phyloP scores from a whole-genome alignment of 64 coral and sea anemone species.

The Pocillopora damicornis region DNA sequence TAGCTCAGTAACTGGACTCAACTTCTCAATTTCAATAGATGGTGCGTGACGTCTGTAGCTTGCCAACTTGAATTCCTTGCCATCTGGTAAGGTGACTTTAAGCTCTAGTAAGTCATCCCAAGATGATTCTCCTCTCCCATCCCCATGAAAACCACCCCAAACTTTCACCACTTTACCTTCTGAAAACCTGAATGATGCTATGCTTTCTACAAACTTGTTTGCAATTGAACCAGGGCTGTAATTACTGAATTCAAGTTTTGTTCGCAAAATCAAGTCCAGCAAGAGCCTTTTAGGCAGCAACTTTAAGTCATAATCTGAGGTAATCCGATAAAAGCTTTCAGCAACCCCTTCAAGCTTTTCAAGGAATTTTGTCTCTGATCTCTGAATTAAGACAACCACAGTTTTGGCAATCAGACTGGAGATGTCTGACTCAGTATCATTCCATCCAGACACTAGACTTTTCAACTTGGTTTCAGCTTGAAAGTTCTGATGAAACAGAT shows the following conservation, averaged over 20 bases:
- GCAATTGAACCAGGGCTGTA: background rate
- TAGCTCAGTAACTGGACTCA: slow-evolving; percentile 45
- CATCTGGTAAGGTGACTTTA: slow-evolving; percentile 43
- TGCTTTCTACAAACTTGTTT: slow-evolving; percentile 20
- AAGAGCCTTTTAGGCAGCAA: slow-evolving; percentile 7
- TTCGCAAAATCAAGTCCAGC: slow-evolving; percentile 28
- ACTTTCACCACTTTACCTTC: slow-evolving; percentile 23
- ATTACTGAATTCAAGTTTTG: background rate
- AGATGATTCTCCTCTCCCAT: background rate
- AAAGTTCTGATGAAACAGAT: slow-evolving; percentile 16
- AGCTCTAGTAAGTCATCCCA: slow-evolving; percentile 3
- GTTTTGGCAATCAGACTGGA: slow-evolving; percentile 11
- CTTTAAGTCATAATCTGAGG: background rate
- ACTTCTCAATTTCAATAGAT: background rate
- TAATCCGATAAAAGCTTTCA: background rate
- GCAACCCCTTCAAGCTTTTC: background rate
- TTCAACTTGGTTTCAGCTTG: background rate
- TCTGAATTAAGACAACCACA: slow-evolving; percentile 9
- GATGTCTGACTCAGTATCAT: background rate
- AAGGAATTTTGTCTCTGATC: slow-evolving; percentile 40
- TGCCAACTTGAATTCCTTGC: background rate
- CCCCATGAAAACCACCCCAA: background rate
- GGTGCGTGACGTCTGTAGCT: background rate
- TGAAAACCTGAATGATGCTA: slow-evolving; percentile 10
- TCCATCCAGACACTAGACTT: background rate